Conservation (phyloP, 2,113 vertebrate genomes). For the Psilopsiagon aymara region DNA sequence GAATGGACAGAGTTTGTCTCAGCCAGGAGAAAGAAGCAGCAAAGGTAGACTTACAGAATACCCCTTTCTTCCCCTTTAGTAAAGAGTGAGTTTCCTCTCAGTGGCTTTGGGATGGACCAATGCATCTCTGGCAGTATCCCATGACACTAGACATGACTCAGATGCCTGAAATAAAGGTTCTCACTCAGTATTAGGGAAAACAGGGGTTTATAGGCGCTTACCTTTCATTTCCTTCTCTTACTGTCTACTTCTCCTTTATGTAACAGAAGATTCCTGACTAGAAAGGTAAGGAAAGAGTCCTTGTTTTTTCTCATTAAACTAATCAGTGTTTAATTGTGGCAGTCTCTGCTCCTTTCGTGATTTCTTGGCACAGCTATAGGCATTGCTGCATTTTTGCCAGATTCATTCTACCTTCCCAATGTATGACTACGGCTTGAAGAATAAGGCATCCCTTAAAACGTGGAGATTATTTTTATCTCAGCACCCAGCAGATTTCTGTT, state of each 20-base stretch:
- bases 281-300: constrained; percentile 39
- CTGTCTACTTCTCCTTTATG: neutral
- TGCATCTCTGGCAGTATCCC: neutral
- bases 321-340: constrained; percentile 44
- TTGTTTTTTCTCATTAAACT: constrained; percentile 23
- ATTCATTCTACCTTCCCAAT: neutral
- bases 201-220: neutral
- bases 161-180: constrained; percentile 15
- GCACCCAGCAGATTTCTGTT: constrained; percentile 50
- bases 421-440: neutral
- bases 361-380: neutral
- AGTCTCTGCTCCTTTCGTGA: neutral
- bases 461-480: constrained; percentile 55
- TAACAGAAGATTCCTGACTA: constrained; percentile 29
- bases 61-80: neutral
- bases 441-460: constrained; percentile 24
- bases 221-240: constrained; percentile 41
- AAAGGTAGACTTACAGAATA: neutral
- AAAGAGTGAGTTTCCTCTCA: neutral
- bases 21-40: neutral
- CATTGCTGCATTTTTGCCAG: neutral
- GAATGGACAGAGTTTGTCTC: neutral
- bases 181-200: neutral
- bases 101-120: neutral
- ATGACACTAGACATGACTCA: neutral